A percentile compares a stretch with the other conserved stretches of the same genome.
Conservation (phyloP, 1,140 invertebrate species). For the Drosophila biarmipes region DNA sequence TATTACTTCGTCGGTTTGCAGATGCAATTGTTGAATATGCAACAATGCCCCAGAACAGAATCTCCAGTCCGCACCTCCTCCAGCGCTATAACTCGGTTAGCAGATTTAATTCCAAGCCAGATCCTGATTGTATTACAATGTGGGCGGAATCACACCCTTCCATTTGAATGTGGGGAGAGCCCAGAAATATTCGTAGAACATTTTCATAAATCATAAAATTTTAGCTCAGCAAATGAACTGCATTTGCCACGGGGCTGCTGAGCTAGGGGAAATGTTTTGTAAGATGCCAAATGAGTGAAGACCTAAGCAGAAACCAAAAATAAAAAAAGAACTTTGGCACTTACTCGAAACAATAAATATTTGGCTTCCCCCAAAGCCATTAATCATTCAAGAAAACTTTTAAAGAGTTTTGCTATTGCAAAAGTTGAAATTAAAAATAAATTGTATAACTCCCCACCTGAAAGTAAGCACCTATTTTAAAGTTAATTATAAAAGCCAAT, state of each 20-base stretch:
- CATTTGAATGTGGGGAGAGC: conserved; percentile 23
- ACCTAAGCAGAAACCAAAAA: not conserved
- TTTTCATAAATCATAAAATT: conserved; percentile 65
- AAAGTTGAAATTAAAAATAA: not conserved
- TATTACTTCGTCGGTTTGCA: conserved; percentile 76
- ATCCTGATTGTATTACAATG: conserved; percentile 70
- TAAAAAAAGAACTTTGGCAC: conserved; percentile 18
- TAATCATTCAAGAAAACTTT: conserved; percentile 12
- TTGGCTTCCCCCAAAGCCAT: not conserved
- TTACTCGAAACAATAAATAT: conserved; percentile 4
- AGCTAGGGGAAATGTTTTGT: conserved; percentile 6
- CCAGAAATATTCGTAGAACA: conserved; percentile 27
- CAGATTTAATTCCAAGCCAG: conserved; percentile 69
- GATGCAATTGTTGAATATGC: conserved; percentile 78
- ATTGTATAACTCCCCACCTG: not conserved
- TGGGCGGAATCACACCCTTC: conserved; percentile 38
- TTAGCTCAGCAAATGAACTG: conserved; percentile 44
- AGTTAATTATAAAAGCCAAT: not conserved
- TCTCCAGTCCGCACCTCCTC: not conserved
- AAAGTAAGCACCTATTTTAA: too few species aligned
- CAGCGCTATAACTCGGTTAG: conserved; percentile 44
- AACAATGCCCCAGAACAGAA: conserved; percentile 51
- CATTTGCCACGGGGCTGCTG: conserved; percentile 11
- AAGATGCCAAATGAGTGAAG: not conserved
- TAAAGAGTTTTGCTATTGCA: not conserved